Conservation (phyloP, 1,140 invertebrate species). For the Drosophila saltans region DNA sequence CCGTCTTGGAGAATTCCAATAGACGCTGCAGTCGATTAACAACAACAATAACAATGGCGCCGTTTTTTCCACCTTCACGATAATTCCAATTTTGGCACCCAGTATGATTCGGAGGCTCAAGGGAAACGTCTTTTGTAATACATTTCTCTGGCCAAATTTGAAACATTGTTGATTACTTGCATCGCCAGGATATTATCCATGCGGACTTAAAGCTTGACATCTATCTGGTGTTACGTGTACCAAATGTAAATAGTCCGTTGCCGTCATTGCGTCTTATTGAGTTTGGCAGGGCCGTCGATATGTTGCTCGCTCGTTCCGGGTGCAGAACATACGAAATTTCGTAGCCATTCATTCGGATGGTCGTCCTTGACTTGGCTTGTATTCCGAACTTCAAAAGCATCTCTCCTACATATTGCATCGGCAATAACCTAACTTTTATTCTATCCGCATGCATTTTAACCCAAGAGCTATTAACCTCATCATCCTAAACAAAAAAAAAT, state of each 20-base stretch:
- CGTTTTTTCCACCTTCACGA: slow-evolving; percentile 82
- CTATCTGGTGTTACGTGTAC: slow-evolving; percentile 90
- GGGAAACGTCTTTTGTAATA: slow-evolving; percentile 86
- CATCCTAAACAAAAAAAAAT: neutral
- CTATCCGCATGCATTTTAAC: neutral
- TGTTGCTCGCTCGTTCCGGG: slow-evolving; percentile 90
- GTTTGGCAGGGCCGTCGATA: slow-evolving; percentile 95
- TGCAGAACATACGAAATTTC: slow-evolving; percentile 91
- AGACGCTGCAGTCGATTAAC: slow-evolving; percentile 54
- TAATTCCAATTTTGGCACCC: slow-evolving; percentile 82
- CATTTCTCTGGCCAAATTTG: slow-evolving; percentile 95
- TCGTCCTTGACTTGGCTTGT: slow-evolving; percentile 89
- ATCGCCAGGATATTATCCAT: slow-evolving; percentile 96
- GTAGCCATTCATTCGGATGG: slow-evolving; percentile 87
- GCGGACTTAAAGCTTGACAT: slow-evolving; percentile 99
- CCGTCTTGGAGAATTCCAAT: slow-evolving; percentile 74
- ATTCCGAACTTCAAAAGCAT: slow-evolving; percentile 82
- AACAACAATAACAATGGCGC: slow-evolving; percentile 58
- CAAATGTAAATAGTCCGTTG: slow-evolving; percentile 61
- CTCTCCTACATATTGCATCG: slow-evolving; percentile 78
- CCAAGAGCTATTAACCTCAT: neutral
- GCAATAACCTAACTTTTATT: slow-evolving; percentile 66
- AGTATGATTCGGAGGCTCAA: slow-evolving; percentile 76
- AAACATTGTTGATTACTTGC: slow-evolving; percentile 93
- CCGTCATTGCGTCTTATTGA: slow-evolving; percentile 92